These are phyloP conservation scores for Boulengeromyrus knoepffleri DNA, from an alignment of 2,113 vertebrate genomes.

Conservation along the genomic window DNA sequence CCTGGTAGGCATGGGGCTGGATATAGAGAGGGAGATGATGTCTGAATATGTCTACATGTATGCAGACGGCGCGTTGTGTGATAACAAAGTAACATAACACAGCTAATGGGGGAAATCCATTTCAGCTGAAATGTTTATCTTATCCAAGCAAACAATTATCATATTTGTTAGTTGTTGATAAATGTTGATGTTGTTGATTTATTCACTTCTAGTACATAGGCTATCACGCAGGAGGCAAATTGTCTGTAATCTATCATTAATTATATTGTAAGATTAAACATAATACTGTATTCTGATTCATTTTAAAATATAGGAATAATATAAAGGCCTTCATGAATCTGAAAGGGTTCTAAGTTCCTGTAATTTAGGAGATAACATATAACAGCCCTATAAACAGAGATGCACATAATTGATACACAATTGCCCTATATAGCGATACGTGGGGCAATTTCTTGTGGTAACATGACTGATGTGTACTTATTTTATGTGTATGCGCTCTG, in stretches of 20 bases:
- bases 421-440: neutral
- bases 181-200: neutral
- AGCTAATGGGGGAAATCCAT: neutral
- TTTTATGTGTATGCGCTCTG: neutral
- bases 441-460: neutral
- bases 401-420: neutral
- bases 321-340: neutral
- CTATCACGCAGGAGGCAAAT: neutral
- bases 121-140: neutral
- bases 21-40: neutral
- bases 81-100: neutral
- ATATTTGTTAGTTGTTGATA: neutral
- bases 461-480: neutral
- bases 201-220: neutral
- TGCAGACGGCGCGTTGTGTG: neutral
- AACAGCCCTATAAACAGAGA: neutral
- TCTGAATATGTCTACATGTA: neutral
- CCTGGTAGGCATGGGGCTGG: conserved; percentile 61
- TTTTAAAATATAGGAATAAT: neutral
- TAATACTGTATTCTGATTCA: neutral
- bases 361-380: neutral
- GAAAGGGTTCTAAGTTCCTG: neutral
- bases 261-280: neutral
- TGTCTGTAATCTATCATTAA: neutral
- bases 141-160: neutral